Evolutionary conservation across 1,140 invertebrate genomes (phyloP).

Genomic region (Xylocopa sonorina): DNA sequence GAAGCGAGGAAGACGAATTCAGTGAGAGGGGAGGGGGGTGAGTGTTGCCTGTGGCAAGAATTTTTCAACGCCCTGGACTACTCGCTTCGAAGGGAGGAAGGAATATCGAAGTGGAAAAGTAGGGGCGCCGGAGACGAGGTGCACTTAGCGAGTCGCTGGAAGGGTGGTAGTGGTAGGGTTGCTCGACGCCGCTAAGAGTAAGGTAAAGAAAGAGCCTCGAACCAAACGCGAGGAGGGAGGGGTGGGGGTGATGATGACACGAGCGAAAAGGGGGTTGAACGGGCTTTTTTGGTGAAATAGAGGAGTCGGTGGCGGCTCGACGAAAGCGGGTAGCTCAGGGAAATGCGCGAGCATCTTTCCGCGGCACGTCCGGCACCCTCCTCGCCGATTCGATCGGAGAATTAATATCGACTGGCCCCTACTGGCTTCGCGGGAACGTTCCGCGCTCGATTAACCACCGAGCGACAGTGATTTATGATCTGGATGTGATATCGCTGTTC

Average conservation of each 20-base stretch:
- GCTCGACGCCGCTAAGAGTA: constrained; percentile 28
- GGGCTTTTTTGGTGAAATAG: constrained; percentile 23
- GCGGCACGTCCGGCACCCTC: constrained; percentile 38
- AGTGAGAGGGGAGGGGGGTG: no score
- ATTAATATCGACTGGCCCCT: constrained; percentile 66
- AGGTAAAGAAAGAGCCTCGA: constrained; percentile 47
- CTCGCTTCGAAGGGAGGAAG: constrained; percentile 35
- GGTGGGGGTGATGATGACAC: constrained; percentile 25
- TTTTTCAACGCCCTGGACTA: constrained; percentile 60
- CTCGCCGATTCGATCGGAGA: constrained; percentile 49
- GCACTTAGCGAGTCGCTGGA: constrained; percentile 62
- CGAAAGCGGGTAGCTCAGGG: constrained; percentile 21
- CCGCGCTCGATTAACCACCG: constrained; percentile 71
- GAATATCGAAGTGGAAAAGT: constrained; percentile 57
- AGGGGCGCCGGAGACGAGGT: constrained; percentile 58
- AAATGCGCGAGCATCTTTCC: constrained; percentile 50
- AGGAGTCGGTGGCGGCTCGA: neutral
- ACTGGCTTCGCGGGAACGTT: constrained; percentile 44
- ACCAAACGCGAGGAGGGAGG: neutral
- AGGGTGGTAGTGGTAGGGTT: constrained; percentile 29
- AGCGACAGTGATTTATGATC: constrained; percentile 74
- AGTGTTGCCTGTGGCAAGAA: constrained; percentile 54
- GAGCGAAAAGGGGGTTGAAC: constrained; percentile 3
- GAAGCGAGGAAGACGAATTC: neutral
- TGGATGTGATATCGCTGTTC: constrained; percentile 64